Percentiles rank a stretch among this genome's conserved stretches.
These are phyloP conservation scores for Leiothrix lutea DNA, from an alignment of 2,113 vertebrate genomes.

Conservation along the genomic window DNA sequence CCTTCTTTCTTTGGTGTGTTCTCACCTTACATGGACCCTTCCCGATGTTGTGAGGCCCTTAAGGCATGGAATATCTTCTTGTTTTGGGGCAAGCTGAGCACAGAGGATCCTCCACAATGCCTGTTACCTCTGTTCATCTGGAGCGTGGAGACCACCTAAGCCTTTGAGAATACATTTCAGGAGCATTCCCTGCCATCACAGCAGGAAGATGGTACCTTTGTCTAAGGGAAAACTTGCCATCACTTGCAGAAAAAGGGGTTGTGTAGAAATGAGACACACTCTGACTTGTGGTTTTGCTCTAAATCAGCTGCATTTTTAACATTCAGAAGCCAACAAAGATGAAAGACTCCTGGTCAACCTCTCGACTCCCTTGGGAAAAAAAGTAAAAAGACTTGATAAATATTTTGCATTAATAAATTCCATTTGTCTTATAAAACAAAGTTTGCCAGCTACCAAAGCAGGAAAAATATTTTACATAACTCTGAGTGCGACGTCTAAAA, in stretches of 20 bases:
- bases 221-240: neutral
- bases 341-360: constrained; percentile 49
- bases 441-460: constrained; percentile 74
- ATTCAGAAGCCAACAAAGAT: constrained; percentile 49
- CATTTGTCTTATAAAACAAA: constrained; percentile 71
- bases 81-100: neutral
- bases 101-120: neutral
- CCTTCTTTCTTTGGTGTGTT: neutral
- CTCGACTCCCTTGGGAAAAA: constrained; percentile 19
- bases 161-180: neutral
- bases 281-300: constrained; percentile 3
- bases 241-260: neutral
- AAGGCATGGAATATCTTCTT: neutral
- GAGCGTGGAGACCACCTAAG: neutral
- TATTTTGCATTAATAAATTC: constrained; percentile 80
- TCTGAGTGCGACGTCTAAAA: constrained; percentile 40
- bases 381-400: constrained; percentile 65
- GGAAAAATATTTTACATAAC: constrained; percentile 78
- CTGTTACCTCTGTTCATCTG: neutral
- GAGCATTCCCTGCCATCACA: neutral
- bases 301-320: constrained; percentile 25
- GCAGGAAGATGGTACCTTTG: neutral
- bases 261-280: neutral
- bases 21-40: neutral
- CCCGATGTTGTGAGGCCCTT: neutral